Evolutionary conservation across 1,140 invertebrate species (phyloP), one percentile per base, ranked within the genome.

Genomic region (Brachionus calyciflorus): DNA sequence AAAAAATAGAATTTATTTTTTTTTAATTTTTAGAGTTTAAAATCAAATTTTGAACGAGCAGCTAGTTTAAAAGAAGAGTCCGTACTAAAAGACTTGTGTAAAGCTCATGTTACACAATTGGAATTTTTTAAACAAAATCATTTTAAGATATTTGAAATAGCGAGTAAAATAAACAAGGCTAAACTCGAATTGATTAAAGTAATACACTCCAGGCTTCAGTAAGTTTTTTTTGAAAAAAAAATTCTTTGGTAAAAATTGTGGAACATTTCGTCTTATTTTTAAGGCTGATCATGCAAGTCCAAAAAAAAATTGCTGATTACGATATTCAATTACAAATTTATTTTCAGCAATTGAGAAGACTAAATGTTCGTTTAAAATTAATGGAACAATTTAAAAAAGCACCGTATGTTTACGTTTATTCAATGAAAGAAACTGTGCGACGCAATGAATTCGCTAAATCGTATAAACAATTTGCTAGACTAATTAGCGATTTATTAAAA

Each of bases 331-430:
- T 73, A 33, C 46, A 73, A 55, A 73, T 73, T 7, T 51, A 51
- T 55, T 73, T 73, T 21, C 49, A 73, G 28, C 69, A 73, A 40
- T 37, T 73, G n/a, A 73, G 48, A 55, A 19, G 69, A 14, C n/a
- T 73, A 7, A 73, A 51, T 24, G 48, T 73, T 21, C 44, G 69
- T 1, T 30, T 49, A 10, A 49, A 55, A 51, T 17, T 73, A 19
- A 73, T 73, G 46, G 69, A 73, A 55, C 69, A 73, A 41, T 17
- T 73, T 9, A 48, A 73, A 41, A 73, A 40, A 49, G 69, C 69
- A 33, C 69, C 69, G 5, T 51, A 73, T 21, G 26, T 73, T 21
- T 73, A 73, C 24, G 30, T 73, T 9, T 51, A 55, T 41, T 73
- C 69, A 55, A 49, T 73, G 69, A 73, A 55, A 73, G 69, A 73